Evolutionary conservation across 2,888 invertebrate species (phyloP).

Genomic region (Sarcophaga caerulescens): DNA sequence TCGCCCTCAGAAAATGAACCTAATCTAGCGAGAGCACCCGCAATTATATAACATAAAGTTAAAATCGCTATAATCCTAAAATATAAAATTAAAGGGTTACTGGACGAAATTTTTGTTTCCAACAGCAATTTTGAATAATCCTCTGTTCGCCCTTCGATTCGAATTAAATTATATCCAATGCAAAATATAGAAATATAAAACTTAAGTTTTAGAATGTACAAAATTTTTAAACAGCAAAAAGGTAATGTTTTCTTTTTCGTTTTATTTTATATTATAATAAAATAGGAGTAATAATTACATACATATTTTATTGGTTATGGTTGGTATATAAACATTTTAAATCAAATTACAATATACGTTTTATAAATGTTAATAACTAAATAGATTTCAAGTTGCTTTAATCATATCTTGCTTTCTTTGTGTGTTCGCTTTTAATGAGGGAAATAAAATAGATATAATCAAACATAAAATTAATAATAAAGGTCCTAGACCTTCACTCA

Average conservation of each 20-base stretch:
- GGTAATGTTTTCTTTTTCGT: constrained; percentile 11
- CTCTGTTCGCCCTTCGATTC: too few species aligned
- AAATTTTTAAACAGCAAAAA: constrained; percentile 74
- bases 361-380: constrained; percentile 39
- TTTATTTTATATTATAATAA: constrained; percentile 64
- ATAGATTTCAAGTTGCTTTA: constrained; percentile 26
- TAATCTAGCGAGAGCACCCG: too few species aligned
- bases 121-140: too few species aligned
- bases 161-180: too few species aligned
- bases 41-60: too few species aligned
- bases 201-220: too few species aligned
- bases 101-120: too few species aligned
- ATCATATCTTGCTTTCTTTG: constrained; percentile 7
- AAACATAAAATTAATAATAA: constrained; percentile 29
- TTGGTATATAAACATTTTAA: constrained; percentile 45
- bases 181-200: too few species aligned
- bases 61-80: too few species aligned
- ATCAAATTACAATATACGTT: constrained; percentile 37
- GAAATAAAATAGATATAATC: constrained; percentile 5
- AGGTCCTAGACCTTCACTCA: constrained; percentile 37
- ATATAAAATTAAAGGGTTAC: too few species aligned
- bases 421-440: constrained; percentile 12
- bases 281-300: constrained; percentile 52
- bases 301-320: constrained; percentile 37
- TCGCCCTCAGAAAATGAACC: too few species aligned